A percentile compares a stretch with the other conserved stretches of the same genome.
phyloP scores from a whole-genome alignment of 2,888 invertebrate genomes.

The Timema cristinae region DNA sequence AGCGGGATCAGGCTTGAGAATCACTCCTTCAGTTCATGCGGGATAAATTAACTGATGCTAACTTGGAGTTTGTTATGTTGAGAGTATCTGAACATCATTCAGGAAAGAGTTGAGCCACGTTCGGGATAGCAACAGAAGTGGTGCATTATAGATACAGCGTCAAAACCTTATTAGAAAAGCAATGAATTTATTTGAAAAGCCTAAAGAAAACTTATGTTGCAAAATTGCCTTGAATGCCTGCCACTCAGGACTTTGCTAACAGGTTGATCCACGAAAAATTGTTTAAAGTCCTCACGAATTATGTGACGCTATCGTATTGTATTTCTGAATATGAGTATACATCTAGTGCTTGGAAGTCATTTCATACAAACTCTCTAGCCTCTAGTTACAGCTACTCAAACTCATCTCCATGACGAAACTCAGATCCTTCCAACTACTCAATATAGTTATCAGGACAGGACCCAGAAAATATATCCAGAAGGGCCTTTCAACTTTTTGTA shows the following conservation, averaged over 20 bases:
- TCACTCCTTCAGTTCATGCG: too few relatives aligned
- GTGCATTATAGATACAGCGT: slow-evolving; percentile 26
- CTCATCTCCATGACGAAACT: neutral
- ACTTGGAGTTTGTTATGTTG: slow-evolving; percentile 12
- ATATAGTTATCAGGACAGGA: slow-evolving; percentile 7
- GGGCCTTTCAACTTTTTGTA: too few relatives aligned
- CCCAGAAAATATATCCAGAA: neutral
- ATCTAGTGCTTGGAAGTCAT: neutral
- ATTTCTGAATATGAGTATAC: slow-evolving; percentile 16
- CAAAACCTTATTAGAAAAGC: slow-evolving; percentile 1
- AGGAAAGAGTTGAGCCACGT: neutral
- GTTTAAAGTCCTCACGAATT: slow-evolving; percentile 7
- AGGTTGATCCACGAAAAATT: neutral
- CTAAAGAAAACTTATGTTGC: slow-evolving; percentile 1
- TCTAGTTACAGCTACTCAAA: slow-evolving; percentile 7
- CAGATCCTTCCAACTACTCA: neutral
- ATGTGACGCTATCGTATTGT: neutral
- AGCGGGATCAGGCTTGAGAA: too few relatives aligned
- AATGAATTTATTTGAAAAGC: neutral
- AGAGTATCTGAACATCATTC: slow-evolving; percentile 24
- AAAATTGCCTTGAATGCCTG: slow-evolving; percentile 13
- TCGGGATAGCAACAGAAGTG: slow-evolving; percentile 33
- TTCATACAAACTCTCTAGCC: neutral
- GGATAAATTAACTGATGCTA: too few relatives aligned
- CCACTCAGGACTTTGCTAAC: slow-evolving; percentile 12